Evolutionary conservation across 2,113 vertebrate species (phyloP), one percentile per base, ranked within the genome.

Genomic region (Pterophyllum scalare): DNA sequence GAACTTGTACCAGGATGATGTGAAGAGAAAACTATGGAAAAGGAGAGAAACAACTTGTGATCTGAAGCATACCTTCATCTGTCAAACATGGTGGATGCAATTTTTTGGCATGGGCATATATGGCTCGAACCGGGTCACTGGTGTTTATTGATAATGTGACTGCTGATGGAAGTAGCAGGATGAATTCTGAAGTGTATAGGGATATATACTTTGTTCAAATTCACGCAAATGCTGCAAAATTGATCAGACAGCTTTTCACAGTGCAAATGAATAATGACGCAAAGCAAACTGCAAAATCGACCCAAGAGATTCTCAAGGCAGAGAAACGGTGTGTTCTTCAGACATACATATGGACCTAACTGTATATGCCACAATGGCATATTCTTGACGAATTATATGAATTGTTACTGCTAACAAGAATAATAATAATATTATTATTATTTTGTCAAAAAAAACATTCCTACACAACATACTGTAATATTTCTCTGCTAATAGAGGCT

Each of bases 401-500:
- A 14, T 7, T 12, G 6, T 46, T 40, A 60, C 56, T 60, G 57
- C 49, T 72, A 70, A 72, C 33, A 59, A 15, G 2, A 22, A 58
- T 46, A 38, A 26, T 19, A 14, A 61, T 57, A 31, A 38, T 75
- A 46, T 28, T 75, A 35, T 79, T 33, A 11, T 57, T 67, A 64
- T 40, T 46, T 67, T 67, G 5, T 35, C n/a, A 65, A 15, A 40
- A 15, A 40, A 76, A 35, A 31, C 10, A 10, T 28, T 13, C 5
- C 22, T 43, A 49, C 40, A 35, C 49, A 64, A 24, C 22, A 77
- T 64, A 43, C 65, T 49, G 24, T 70, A 24, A 74, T 81, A 35
- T 67, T 62, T 79, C 52, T 26, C 28, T 75, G 57, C 11, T 54
- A 22, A 74, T 82, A 28, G 22, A 74, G 61, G 24, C 60, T 82